Percentiles rank a stretch among this genome's conserved stretches.
Evolutionary conservation across 2,113 vertebrate genomes (phyloP).

Genomic region (Eurystomus gularis): DNA sequence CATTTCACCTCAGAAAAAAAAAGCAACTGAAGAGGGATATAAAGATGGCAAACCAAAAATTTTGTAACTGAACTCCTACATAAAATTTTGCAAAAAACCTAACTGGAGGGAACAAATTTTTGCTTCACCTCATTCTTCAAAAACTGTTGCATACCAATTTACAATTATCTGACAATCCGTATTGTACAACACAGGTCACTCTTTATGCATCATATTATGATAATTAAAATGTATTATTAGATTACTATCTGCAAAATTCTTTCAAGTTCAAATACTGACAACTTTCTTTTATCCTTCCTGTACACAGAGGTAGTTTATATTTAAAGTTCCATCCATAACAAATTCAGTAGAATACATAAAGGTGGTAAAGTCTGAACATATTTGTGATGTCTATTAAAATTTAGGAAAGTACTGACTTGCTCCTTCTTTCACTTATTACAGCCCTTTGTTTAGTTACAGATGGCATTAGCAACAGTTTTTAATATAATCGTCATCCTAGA

Average conservation of each 20-base stretch:
- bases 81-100: background rate
- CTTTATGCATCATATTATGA: background rate
- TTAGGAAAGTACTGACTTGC: background rate
- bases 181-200: background rate
- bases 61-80: background rate
- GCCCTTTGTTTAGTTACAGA: background rate
- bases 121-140: background rate
- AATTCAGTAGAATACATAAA: background rate
- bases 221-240: background rate
- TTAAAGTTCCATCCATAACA: background rate
- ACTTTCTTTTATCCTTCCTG: background rate
- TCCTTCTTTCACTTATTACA: background rate
- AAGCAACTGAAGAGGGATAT: background rate
- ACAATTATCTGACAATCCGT: background rate
- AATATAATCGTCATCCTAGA: background rate
- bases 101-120: background rate
- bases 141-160: background rate
- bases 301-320: background rate
- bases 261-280: background rate
- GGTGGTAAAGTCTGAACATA: background rate
- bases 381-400: background rate
- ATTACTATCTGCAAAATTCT: background rate
- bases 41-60: background rate
- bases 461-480: background rate
- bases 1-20: background rate